Base-by-base conservation (phyloP, 2,797 vertebrate genomes). In the Apogon talboti region DNA sequence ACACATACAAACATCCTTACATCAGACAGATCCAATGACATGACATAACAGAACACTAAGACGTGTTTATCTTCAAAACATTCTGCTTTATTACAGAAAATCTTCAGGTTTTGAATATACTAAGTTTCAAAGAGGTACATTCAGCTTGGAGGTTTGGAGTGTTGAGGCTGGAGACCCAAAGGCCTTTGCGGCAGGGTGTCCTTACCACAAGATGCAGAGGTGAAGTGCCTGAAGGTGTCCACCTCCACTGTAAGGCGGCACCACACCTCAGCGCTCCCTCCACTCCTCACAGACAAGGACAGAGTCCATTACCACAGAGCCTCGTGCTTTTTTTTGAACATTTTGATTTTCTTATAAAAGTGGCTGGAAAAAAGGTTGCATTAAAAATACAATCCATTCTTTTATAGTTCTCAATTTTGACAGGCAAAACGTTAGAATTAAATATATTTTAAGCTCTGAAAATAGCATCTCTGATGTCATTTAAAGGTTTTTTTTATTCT, bases 341-440 rank as follows among this genome's bases (percentile, higher is more conserved):
- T 90, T 91, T 88, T 60, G 0, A 52, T 91, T 92, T 92, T 91
- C 21, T 85, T 92, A 90, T 19, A 93, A 93, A 93, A 91, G 81
- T 91, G 84, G 83, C 85, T 91, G 88, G 87, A 93, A 94, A 93
- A 35, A 93, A 89, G 71, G 80, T 88, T 91, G 90, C 91, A 90
- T 90, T 93, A 93, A 93, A 94, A 94, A 94, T 93, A 94, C 92
- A 92, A 91, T 91, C 87, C 87, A 70, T 81, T 89, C 41, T 76
- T 80, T 80, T 75, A 81, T 77, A 76, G 50, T 80, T 69, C 81
- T 82, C 61, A 21, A 85, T 83, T 80, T 84, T 83, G 66, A 91
- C 92, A 93, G 87, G 93, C 93, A 92, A 92, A 86, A 92, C 51
- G 76, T 91, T 90, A 92, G 80, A 90, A 80, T 92, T 43, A 78